phyloP scores from a whole-genome alignment of 2,888 invertebrate genomes.

The Mechanitis mazaeus region DNA sequence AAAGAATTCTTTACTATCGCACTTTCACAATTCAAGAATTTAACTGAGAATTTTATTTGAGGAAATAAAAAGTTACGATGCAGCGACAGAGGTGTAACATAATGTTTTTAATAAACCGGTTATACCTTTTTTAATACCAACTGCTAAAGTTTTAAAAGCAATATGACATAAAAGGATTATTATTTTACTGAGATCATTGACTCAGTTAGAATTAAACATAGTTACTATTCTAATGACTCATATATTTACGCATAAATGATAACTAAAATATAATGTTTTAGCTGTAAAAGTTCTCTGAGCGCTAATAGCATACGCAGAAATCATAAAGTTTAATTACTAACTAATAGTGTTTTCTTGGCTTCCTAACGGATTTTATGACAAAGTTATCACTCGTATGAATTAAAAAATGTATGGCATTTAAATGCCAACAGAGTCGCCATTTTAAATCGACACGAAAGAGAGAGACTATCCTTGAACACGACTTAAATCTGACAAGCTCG shows the following conservation, averaged over 20 bases:
- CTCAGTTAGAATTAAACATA: conserved; percentile 8
- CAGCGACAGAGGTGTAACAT: conserved; percentile 17
- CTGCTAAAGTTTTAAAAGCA: conserved; percentile 17
- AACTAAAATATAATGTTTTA: conserved; percentile 42
- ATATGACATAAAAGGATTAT: conserved; percentile 25
- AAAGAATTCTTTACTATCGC: conserved; percentile 6
- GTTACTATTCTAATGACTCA: conserved; percentile 14
- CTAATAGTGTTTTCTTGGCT: conserved; percentile 51
- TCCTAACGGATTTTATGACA: conserved; percentile 67
- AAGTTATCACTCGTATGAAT: conserved; percentile 70
- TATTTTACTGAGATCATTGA: conserved; percentile 11
- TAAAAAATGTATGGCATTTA: conserved; percentile 76
- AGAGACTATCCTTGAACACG: conserved; percentile 73
- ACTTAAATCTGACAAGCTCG: conserved; percentile 75
- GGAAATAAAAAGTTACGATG: conserved; percentile 23
- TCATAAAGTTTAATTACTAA: conserved; percentile 52
- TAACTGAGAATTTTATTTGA: conserved; percentile 8
- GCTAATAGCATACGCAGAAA: conserved; percentile 51
- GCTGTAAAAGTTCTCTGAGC: conserved; percentile 44
- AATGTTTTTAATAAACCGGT: conserved; percentile 26
- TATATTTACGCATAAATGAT: conserved; percentile 6
- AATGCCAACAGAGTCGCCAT: conserved; percentile 73
- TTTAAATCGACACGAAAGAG: conserved; percentile 66
- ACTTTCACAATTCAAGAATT: conserved; percentile 20
- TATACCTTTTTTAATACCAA: conserved; percentile 18